Conservation (phyloP, 2,113 vertebrate genomes). For the Columbina picui region DNA sequence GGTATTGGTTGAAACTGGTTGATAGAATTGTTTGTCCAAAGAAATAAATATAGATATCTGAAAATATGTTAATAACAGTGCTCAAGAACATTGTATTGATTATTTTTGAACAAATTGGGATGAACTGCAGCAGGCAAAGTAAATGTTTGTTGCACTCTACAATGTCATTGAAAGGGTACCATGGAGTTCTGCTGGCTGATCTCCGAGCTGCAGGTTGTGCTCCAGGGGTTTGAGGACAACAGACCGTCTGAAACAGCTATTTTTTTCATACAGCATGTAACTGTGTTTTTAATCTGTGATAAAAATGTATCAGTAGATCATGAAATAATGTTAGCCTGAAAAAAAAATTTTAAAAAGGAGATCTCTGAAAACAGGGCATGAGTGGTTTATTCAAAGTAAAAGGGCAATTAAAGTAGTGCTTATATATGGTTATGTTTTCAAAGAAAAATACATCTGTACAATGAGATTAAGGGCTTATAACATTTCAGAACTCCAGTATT, state of each 20-base stretch:
- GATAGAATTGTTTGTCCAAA: constrained; percentile 26
- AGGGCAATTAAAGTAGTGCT: neutral
- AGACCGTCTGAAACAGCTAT: neutral
- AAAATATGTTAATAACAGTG: neutral
- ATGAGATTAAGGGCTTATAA: neutral
- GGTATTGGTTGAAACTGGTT: constrained; percentile 5
- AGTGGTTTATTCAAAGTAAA: neutral
- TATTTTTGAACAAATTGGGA: constrained; percentile 15
- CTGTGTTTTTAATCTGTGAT: neutral
- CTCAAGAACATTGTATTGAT: neutral
- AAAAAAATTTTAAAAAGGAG: neutral
- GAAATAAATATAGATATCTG: constrained; percentile 19
- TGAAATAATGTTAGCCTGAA: neutral
- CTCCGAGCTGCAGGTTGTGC: neutral
- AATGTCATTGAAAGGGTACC: neutral
- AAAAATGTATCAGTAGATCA: neutral
- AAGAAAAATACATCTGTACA: neutral
- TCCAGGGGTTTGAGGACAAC: neutral
- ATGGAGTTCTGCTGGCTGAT: neutral
- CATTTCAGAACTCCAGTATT: neutral
- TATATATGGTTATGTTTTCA: neutral
- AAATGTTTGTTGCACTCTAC: neutral
- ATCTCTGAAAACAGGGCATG: neutral
- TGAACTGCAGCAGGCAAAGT: neutral
- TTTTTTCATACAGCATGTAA: neutral